Base-by-base conservation (phyloP, 2,888 invertebrate genomes). In the Orthosia cruda region DNA sequence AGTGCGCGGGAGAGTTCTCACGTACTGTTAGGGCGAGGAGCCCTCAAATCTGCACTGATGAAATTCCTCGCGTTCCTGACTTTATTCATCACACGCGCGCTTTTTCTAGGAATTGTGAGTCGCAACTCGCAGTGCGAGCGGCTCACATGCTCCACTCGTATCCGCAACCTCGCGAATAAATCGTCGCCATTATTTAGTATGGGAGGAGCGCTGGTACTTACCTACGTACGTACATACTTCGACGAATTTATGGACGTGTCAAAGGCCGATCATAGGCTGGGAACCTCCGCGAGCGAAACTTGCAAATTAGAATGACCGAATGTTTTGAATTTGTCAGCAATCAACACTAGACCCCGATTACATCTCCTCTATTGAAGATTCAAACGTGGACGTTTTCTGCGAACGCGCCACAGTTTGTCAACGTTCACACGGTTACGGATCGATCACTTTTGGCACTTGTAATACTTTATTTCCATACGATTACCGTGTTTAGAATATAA, bases 11-110 rank as follows among this genome's bases (percentile, higher is more conserved):
- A 89, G 87, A 84, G 92, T 95, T 96, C 94, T 95, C 96, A 96
- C 94, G 93, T 94, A 89, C 84, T 78, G 89, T 82, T 84, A 91
- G 92, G 92, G 91, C 91, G 89, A 90, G 84, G 89, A 92, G 92
- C 92, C 93, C 94, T 95, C 92, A 94, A 95, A 96, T 96, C 95
- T 95, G 95, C 94, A 93, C 90, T 94, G 95, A 94, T 94, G 92
- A 92, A 95, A 96, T 96, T 94, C 96, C 92, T 89, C 80, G 88
- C 94, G 92, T 92, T 95, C 93, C 92, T 84, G 89, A 84, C 91
- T 95, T 95, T 96, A 96, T 96, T 96, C 96, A 95, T 94, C 94
- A 96, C 96, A 95, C 96, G 95, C 95, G 93, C 93, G 84, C 83
- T 84, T 88, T 81, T 96, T 96, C 96, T 96, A 94, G 93, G 96